A percentile compares a stretch with the other conserved stretches of the same genome.
These are phyloP conservation scores for Saturnia japonica DNA, from an alignment of 2,888 invertebrate species.

Conservation along the genomic window DNA sequence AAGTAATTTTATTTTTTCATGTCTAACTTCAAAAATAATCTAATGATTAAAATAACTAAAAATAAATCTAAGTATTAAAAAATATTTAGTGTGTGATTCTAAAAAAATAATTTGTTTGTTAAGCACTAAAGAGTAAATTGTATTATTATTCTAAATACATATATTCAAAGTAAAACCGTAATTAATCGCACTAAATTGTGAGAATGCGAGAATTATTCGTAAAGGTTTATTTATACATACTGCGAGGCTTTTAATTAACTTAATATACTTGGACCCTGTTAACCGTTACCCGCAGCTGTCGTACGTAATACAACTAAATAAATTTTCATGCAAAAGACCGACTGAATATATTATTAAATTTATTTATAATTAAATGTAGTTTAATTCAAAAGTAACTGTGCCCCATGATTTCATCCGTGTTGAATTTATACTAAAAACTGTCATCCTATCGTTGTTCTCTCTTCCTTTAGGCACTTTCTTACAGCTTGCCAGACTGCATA, in stretches of 20 bases:
- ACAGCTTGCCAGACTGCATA: too few species aligned
- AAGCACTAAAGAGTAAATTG: not conserved
- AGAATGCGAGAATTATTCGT: not conserved
- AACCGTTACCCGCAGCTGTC: not conserved
- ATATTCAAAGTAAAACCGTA: not conserved
- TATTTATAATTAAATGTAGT: not conserved
- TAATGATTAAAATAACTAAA: too few species aligned
- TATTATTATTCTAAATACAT: not conserved
- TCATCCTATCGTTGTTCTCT: too few species aligned
- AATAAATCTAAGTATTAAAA: too few species aligned
- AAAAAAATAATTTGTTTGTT: too few species aligned
- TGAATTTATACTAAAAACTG: too few species aligned
- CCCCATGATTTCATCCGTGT: too few species aligned
- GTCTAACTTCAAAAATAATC: too few species aligned
- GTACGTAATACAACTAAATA: not conserved
- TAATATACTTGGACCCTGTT: slow-evolving; percentile 2
- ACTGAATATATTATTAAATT: not conserved
- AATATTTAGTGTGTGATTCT: too few species aligned
- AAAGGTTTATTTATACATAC: not conserved
- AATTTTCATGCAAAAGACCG: not conserved
- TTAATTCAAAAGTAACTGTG: not conserved
- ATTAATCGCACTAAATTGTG: slow-evolving; percentile 3
- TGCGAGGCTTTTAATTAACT: not conserved
- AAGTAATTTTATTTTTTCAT: too few species aligned
- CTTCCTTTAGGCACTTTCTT: too few species aligned